Conservation (phyloP, 2,113 vertebrate species). For the Mobula hypostoma region DNA sequence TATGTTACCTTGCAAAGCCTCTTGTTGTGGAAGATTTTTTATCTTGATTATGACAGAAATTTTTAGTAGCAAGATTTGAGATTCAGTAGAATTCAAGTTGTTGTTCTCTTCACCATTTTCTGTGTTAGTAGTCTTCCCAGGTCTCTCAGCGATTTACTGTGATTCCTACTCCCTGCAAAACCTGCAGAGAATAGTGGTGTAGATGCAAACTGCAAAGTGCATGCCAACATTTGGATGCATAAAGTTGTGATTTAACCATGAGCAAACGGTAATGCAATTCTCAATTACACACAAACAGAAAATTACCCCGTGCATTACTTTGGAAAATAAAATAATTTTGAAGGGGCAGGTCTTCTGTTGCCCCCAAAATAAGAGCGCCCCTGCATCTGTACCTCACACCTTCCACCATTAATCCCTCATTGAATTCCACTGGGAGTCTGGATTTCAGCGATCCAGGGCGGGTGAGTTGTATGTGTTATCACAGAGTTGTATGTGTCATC, state of each 20-base stretch:
- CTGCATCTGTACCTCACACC: too few species aligned
- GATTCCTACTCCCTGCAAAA: background rate
- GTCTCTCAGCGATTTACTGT: background rate
- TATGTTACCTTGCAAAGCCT: background rate
- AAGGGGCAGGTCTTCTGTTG: too few species aligned
- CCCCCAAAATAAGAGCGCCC: too few species aligned
- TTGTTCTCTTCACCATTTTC: background rate
- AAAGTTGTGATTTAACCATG: background rate
- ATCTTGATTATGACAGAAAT: background rate
- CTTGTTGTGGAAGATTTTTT: background rate
- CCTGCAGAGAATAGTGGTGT: background rate
- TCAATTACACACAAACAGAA: too few species aligned
- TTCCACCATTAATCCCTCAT: too few species aligned
- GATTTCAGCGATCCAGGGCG: too few species aligned
- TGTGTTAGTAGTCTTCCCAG: background rate
- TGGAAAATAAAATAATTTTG: too few species aligned
- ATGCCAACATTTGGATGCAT: background rate
- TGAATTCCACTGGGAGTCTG: too few species aligned
- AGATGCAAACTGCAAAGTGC: background rate
- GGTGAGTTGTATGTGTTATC: too few species aligned
- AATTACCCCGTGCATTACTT: too few species aligned
- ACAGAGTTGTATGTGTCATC: too few species aligned
- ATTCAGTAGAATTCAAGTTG: background rate
- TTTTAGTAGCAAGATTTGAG: background rate
- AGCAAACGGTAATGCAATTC: background rate